These are phyloP conservation scores for Chouioia cunea DNA, from an alignment of 2,888 invertebrate species.

Conservation along the genomic window DNA sequence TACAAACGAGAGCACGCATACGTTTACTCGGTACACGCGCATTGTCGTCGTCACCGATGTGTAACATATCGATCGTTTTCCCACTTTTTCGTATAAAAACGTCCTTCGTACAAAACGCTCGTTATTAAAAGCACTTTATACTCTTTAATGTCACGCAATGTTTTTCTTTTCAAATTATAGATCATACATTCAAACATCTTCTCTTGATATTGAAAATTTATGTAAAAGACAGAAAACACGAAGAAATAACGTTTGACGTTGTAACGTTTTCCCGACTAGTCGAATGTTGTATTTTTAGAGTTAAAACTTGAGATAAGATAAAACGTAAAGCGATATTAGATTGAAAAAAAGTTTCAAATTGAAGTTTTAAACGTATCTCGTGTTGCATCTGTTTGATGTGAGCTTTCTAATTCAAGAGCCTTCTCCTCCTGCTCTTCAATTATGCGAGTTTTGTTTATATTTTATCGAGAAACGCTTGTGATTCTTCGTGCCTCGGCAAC, in stretches of 20 bases:
- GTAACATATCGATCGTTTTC: conserved; percentile 30
- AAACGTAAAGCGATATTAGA: not conserved
- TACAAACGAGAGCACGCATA: conserved; percentile 3
- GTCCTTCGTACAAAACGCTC: conserved; percentile 15
- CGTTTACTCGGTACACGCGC: not conserved
- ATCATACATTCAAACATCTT: conserved; percentile 5
- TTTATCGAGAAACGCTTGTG: conserved; percentile 23
- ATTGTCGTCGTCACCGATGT: not conserved
- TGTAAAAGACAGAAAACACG: too few relatives aligned
- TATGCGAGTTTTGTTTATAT: conserved; percentile 1
- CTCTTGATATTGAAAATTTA: not conserved
- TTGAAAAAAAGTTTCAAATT: too few relatives aligned
- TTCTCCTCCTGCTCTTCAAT: not conserved
- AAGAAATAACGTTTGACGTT: not conserved
- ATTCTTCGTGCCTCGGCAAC: conserved; percentile 51
- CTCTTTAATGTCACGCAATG: too few relatives aligned
- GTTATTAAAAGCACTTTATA: conserved; percentile 17
- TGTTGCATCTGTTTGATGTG: too few relatives aligned
- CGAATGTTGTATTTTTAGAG: not conserved
- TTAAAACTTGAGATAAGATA: not conserved
- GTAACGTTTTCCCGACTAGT: not conserved
- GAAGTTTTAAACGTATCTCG: too few relatives aligned
- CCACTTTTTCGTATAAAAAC: conserved; percentile 11
- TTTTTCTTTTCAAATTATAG: too few relatives aligned
- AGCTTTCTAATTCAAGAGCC: too few relatives aligned